These are phyloP conservation scores for Bacillus rossius DNA, from an alignment of 1,140 invertebrate genomes.

Conservation along the genomic window DNA sequence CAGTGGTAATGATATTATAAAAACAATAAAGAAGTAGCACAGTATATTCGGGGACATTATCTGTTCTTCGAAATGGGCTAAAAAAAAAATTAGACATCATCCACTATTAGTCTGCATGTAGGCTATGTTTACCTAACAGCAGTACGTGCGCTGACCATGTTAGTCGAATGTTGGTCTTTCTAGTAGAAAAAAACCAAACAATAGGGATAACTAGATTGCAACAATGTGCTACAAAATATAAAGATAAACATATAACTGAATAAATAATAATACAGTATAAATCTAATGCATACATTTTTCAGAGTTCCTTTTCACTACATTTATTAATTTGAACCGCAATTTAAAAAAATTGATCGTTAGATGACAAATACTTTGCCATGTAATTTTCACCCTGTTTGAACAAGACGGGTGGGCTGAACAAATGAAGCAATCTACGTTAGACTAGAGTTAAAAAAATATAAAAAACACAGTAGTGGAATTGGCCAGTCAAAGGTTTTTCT, in stretches of 20 bases:
- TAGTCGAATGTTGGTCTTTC: constrained; percentile 3
- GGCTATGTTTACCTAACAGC: background rate
- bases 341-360: constrained; percentile 30
- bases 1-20: no score
- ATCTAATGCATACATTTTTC: constrained; percentile 31
- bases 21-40: no score
- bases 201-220: constrained; percentile 29
- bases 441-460: no score
- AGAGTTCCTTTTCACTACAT: constrained; percentile 32
- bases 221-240: constrained; percentile 32
- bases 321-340: constrained; percentile 26
- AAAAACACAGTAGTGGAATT: no score
- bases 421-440: no score
- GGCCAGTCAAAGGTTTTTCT: no score
- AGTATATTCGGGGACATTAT: no score
- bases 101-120: background rate
- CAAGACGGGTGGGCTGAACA: no score
- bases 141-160: background rate
- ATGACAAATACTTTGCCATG: constrained; percentile 32
- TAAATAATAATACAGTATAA: constrained; percentile 28
- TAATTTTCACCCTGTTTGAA: constrained; percentile 31
- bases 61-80: background rate
- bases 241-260: constrained; percentile 31
- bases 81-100: background rate
- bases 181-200: constrained; percentile 20